phyloP scores from a whole-genome alignment of 2,113 vertebrate species.

The Litocranius walleri region DNA sequence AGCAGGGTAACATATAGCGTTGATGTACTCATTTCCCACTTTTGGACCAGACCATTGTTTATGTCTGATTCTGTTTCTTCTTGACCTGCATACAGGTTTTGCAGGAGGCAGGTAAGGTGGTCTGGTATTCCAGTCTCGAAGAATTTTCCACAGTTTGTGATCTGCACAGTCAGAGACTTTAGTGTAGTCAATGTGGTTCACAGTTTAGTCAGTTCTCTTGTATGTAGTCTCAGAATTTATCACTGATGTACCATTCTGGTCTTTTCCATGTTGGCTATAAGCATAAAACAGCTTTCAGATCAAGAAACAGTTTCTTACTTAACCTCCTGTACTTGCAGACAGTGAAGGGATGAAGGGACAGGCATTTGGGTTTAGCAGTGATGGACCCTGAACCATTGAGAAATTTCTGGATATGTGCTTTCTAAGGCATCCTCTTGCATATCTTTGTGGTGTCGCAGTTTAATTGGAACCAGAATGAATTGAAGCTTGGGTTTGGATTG shows the following conservation, averaged over 20 bases:
- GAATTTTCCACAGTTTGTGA: neutral
- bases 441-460: neutral
- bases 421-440: neutral
- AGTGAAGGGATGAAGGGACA: neutral
- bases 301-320: neutral
- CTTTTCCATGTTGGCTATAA: neutral
- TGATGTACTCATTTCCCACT: neutral
- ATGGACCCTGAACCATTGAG: neutral
- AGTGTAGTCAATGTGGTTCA: neutral
- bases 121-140: neutral
- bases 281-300: neutral
- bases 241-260: neutral
- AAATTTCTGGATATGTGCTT: neutral
- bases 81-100: neutral
- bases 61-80: neutral
- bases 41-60: neutral
- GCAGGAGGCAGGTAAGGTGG: neutral
- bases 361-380: neutral
- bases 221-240: neutral
- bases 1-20: fast-evolving
- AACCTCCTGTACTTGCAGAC: neutral
- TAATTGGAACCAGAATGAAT: neutral
- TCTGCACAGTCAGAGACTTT: neutral
- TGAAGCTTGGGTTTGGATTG: neutral
- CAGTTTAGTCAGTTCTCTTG: neutral